Evolutionary conservation across 2,888 invertebrate species (phyloP), one percentile per base, ranked within the genome.

Genomic region (Meandrusa payeni): DNA sequence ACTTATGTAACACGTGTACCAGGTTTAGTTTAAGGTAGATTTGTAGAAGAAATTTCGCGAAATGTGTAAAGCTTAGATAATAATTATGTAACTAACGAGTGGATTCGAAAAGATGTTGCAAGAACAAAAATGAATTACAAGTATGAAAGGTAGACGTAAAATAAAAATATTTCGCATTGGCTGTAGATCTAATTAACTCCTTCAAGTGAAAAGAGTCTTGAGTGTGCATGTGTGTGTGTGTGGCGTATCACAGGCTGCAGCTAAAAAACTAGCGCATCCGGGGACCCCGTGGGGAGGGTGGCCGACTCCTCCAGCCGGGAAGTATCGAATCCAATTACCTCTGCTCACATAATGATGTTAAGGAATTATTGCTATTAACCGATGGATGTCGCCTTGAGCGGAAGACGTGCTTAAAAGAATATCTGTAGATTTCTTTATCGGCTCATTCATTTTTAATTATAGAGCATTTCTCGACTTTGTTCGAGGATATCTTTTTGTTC

Each of bases 291-390:
- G 23, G 28, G 37, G 15, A 17, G 13, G 27, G 32, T 28, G 38
- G 38, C 27, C 24, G 27, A 23, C 27, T 15, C 2, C 15, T 15
- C 15, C 29, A 49, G 28, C 47, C 48, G 54, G 49, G 55, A 55
- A 56, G 56, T 54, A 55, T 59, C 54, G 57, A 64, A 70, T 64
- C 59, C 66, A 70, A 70, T 71, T 71, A 71, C 59, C 56, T 54
- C 51, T 54, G 61, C 57, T 56, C 59, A 55, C 53, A 61, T 68
- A 69, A 68, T 63, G 56, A 61, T 61, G 63, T 71, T 69, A 71
- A 64, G 55, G 60, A 67, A 66, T 67, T 67, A 61, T 62, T 54
- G 61, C 59, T 61, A 60, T 63, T 63, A 67, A 57, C 50, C 28
- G 39, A 39, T 39, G 15, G 29, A 22, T 29, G 39, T 39, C 39